Evolutionary conservation across 2,888 invertebrate genomes (phyloP), one percentile per base, ranked within the genome.

Genomic region (Sarcophaga variegata): DNA sequence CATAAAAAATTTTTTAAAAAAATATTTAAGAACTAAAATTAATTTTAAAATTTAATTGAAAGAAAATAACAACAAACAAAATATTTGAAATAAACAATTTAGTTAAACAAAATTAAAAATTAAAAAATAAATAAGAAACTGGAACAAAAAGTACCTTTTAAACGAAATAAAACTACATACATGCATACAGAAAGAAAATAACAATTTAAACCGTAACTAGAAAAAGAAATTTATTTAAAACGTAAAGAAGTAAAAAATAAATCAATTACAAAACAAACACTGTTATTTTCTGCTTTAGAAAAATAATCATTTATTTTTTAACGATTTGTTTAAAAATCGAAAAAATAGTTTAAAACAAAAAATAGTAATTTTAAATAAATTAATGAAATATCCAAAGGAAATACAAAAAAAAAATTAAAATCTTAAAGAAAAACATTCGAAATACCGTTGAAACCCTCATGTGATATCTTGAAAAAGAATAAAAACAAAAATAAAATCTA

Each of bases 21-120:
- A 49, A 62, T 78, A 74, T 37, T 64, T 72, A 69, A 70, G 49
- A 60, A 77, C 49, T 22, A 10, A 83, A 47, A 66, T 71, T 49
- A 83, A 77, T 62, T 22, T 74, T 81, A 81, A 85, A 85, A 64
- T 76, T 79, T 67, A 78, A 70, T 81, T 79, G 20, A 66, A 81
- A 82, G 71, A 88, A 83, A 81, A 67, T 49, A 17, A 22, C 76
- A 59, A 45, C 12, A 79, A 81, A 74, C 27, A 67, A n/a, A 69
- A 81, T 77, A 77, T 54, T 60, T 25, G 74, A 60, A 72, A 85
- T 70, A 37, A 67, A 89, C 88, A 90, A 89, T 89, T 88, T 89
- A 88, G 89, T 89, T 89, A 89, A 71, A 83, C 79, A 17, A 88
- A 90, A 91, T 89, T 89, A 89, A 49, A n/a, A n/a, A n/a, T n/a